A percentile compares a stretch with the other conserved stretches of the same genome.
Conservation (phyloP, 2,797 vertebrate genomes). For the Periophthalmus magnuspinnatus region DNA sequence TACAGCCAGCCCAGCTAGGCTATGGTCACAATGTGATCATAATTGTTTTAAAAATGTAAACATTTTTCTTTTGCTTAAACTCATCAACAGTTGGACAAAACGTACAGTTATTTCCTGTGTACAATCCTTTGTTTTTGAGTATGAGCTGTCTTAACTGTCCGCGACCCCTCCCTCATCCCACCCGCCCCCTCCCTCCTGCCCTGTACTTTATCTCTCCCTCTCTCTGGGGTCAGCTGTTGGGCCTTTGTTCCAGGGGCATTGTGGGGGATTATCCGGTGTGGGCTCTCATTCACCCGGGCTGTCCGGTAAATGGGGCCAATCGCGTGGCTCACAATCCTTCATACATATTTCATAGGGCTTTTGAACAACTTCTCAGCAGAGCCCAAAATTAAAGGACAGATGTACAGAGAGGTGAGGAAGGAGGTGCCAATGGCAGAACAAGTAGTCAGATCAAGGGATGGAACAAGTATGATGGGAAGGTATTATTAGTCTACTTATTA, state of each 20-base stretch:
- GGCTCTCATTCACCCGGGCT: slow-evolving; percentile 84
- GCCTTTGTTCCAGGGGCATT: slow-evolving; percentile 99
- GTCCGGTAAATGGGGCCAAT: slow-evolving; percentile 92
- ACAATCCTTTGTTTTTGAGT: slow-evolving; percentile 86
- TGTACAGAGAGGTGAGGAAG: slow-evolving; percentile 73
- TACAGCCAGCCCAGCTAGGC: neutral
- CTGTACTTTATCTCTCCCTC: slow-evolving; percentile 69
- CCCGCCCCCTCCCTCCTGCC: slow-evolving; percentile 10
- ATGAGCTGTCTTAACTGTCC: slow-evolving; percentile 84
- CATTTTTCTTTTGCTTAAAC: neutral
- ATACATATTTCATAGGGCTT: slow-evolving; percentile 79
- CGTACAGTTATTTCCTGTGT: slow-evolving; percentile 89
- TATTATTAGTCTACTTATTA: neutral
- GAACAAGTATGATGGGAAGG: neutral
- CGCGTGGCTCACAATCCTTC: slow-evolving; percentile 90
- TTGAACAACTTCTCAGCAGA: slow-evolving; percentile 74
- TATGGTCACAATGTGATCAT: no score
- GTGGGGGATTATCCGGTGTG: slow-evolving; percentile 98
- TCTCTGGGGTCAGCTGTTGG: slow-evolving; percentile 98
- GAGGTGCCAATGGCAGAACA: slow-evolving; percentile 5
- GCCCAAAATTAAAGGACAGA: slow-evolving; percentile 78
- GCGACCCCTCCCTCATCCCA: slow-evolving; percentile 57
- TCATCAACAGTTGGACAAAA: slow-evolving; percentile 44
- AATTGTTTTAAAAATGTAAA: neutral
- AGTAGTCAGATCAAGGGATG: slow-evolving; percentile 11